phyloP scores from a whole-genome alignment of 1,140 invertebrate species.

The Lethrus apterus region DNA sequence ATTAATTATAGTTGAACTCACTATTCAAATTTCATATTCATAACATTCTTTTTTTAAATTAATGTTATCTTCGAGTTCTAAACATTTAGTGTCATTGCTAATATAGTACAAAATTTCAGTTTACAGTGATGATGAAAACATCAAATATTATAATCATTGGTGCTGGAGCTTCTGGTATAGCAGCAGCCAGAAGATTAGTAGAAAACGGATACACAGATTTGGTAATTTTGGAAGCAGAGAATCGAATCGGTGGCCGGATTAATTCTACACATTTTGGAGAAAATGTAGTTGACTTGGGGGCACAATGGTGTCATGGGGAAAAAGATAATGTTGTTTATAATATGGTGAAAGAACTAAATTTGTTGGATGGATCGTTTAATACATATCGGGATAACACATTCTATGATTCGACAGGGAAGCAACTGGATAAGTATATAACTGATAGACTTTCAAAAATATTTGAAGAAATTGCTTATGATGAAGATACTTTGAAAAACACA shows the following conservation, averaged over 20 bases:
- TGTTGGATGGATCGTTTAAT: conserved; percentile 42
- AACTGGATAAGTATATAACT: conserved; percentile 41
- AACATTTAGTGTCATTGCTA: too few species aligned
- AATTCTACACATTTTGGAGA: conserved; percentile 52
- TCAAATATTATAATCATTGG: conserved; percentile 34
- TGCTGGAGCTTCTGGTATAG: conserved; percentile 45
- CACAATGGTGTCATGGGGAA: conserved; percentile 65
- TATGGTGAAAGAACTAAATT: conserved; percentile 49
- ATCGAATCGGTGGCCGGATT: conserved; percentile 65
- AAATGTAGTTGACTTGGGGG: conserved; percentile 67
- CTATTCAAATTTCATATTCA: too few species aligned
- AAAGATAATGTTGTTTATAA: conserved; percentile 60
- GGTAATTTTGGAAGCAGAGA: conserved; percentile 59
- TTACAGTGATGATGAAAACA: conserved; percentile 1
- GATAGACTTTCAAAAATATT: conserved; percentile 32
- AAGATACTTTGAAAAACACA: conserved; percentile 18
- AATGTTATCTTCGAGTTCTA: too few species aligned
- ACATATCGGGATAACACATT: conserved; percentile 25
- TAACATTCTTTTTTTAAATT: too few species aligned
- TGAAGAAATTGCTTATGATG: conserved; percentile 20
- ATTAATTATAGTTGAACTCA: too few species aligned
- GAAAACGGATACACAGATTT: conserved; percentile 48
- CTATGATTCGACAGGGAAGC: conserved; percentile 29
- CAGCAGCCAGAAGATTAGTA: conserved; percentile 47
- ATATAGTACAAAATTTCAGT: too few species aligned